Conservation (phyloP, 2,797 vertebrate genomes). For the Malacoraja senta region DNA sequence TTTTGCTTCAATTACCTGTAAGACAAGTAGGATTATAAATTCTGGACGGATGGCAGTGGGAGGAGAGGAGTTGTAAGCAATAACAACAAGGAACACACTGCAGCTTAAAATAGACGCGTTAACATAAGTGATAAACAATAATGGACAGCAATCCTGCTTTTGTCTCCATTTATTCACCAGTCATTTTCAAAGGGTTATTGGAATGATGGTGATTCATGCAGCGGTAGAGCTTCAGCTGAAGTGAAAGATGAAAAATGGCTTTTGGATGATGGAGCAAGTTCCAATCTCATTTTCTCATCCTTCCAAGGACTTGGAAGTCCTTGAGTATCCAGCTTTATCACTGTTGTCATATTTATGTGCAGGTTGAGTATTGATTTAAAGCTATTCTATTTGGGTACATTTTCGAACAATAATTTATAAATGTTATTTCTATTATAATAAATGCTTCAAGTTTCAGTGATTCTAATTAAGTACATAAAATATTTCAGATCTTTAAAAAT, state of each 20-base stretch:
- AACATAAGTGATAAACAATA: no score
- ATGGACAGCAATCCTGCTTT: not conserved
- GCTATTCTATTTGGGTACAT: not conserved
- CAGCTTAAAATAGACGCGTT: not conserved
- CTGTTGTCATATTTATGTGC: not conserved
- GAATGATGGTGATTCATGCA: not conserved
- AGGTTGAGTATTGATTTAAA: not conserved
- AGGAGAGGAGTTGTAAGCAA: not conserved
- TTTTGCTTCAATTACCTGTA: not conserved
- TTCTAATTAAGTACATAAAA: not conserved
- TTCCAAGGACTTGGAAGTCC: not conserved
- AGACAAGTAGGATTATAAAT: not conserved
- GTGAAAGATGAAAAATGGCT: constrained; percentile 1
- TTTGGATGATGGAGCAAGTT: not conserved
- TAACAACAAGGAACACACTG: not conserved
- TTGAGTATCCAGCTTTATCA: not conserved
- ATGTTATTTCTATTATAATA: not conserved
- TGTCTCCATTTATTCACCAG: not conserved
- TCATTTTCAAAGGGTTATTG: not conserved
- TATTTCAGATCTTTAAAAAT: not conserved
- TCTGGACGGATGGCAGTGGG: not conserved
- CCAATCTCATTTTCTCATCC: not conserved
- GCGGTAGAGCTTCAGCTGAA: not conserved
- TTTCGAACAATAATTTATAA: not conserved
- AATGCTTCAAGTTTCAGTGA: not conserved